Conservation (phyloP, 2,888 invertebrate genomes). For the Ophonus ardosiacus region DNA sequence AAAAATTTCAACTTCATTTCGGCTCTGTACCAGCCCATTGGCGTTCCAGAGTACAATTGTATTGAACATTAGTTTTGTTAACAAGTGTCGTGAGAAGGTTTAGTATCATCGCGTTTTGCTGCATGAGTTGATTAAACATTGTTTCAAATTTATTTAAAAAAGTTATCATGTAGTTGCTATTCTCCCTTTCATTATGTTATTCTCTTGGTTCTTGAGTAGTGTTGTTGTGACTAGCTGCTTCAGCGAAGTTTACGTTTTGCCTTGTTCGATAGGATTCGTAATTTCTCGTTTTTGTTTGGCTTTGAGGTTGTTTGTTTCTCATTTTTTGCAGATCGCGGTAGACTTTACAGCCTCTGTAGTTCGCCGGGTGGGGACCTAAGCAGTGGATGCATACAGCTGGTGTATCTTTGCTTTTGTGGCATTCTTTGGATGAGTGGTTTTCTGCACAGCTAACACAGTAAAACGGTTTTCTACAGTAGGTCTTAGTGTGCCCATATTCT, state of each 20-base stretch:
- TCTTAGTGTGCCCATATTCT: slow-evolving; percentile 65
- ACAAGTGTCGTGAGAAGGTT: slow-evolving; percentile 61
- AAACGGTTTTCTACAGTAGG: slow-evolving; percentile 59
- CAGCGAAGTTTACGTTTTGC: not conserved
- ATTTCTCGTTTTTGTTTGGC: not conserved
- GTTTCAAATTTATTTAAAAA: slow-evolving; percentile 31
- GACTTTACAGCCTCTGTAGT: slow-evolving; percentile 62
- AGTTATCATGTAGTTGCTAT: slow-evolving; percentile 1
- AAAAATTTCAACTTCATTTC: slow-evolving; percentile 38
- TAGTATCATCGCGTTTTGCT: slow-evolving; percentile 63
- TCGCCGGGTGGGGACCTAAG: slow-evolving; percentile 56
- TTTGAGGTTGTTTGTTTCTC: slow-evolving; percentile 34
- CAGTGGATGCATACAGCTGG: slow-evolving; percentile 54
- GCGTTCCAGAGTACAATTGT: slow-evolving; percentile 17
- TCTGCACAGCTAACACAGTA: slow-evolving; percentile 65
- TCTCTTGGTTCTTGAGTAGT: not conserved
- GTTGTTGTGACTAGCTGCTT: not conserved
- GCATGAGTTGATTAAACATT: too few relatives aligned
- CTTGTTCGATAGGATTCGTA: not conserved
- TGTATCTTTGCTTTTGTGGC: slow-evolving; percentile 36
- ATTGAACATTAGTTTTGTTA: slow-evolving; percentile 53
- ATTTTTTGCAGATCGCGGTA: slow-evolving; percentile 60
- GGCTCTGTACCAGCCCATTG: not conserved
- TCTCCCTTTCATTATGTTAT: not conserved
- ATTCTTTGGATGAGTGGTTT: slow-evolving; percentile 61